Conservation (phyloP, 2,797 vertebrate species). For the Momotus momota region DNA sequence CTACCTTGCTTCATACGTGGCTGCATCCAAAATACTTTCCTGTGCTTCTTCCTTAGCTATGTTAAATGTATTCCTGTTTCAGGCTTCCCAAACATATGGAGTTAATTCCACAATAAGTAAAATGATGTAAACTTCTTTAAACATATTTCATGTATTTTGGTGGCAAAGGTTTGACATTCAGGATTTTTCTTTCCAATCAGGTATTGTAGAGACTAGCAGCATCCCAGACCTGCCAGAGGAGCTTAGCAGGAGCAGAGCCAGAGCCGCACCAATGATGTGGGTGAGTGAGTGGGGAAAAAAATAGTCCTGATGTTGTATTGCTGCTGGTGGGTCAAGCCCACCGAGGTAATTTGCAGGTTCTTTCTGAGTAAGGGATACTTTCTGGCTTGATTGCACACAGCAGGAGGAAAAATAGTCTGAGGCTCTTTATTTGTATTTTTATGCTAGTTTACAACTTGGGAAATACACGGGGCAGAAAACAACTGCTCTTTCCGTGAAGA, state of each 20-base stretch:
- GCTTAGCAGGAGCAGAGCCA: constrained; percentile 46
- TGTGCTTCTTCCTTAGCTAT: background rate
- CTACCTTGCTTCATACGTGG: constrained; percentile 26
- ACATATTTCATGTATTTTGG: background rate
- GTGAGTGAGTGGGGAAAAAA: background rate
- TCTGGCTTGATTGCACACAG: constrained; percentile 51
- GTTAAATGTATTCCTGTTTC: background rate
- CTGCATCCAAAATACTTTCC: background rate
- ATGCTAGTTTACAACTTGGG: background rate
- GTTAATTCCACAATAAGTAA: background rate
- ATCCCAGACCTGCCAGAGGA: constrained; percentile 3
- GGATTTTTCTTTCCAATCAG: background rate
- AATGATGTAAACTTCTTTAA: background rate
- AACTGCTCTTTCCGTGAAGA: background rate
- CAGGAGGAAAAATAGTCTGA: constrained; percentile 40
- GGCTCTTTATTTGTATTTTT: constrained; percentile 27
- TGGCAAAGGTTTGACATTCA: background rate
- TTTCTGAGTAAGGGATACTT: constrained; percentile 15
- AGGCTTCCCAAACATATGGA: background rate
- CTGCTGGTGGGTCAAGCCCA: background rate
- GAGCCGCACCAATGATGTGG: background rate
- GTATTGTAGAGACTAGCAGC: background rate
- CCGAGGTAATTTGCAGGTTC: constrained; percentile 1
- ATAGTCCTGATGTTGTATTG: background rate
- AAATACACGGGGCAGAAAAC: background rate